Evolutionary conservation across 1,140 invertebrate genomes (phyloP).

Genomic region (Drosophila aff.): DNA sequence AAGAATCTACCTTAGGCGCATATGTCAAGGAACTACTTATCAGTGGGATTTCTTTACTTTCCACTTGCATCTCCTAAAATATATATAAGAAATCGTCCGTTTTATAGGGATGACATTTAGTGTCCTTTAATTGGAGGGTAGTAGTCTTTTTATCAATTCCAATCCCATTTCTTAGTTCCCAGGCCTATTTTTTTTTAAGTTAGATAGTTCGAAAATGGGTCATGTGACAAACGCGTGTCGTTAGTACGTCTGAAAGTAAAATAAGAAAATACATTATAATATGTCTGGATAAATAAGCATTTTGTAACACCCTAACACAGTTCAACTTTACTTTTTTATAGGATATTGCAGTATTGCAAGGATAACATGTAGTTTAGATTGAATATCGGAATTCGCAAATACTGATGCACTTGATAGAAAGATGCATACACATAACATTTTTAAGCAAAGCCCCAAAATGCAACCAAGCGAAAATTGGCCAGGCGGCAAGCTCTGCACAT

Average conservation of each 20-base stretch:
- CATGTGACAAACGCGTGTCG: neutral
- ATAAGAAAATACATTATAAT: neutral
- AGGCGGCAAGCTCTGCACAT: slow-evolving; percentile 26
- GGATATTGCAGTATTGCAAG: neutral
- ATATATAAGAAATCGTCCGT: slow-evolving; percentile 36
- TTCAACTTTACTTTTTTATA: no score
- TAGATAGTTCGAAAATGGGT: neutral
- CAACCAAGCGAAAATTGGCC: slow-evolving; percentile 52
- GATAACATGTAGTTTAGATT: neutral
- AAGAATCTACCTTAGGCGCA: slow-evolving; percentile 39
- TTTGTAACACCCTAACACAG: neutral
- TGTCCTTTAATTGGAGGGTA: neutral
- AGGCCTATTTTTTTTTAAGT: neutral
- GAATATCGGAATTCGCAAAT: neutral
- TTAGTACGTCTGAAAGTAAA: slow-evolving; percentile 2
- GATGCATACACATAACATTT: slow-evolving; percentile 60
- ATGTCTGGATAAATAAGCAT: no score
- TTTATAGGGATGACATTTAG: neutral
- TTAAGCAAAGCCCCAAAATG: slow-evolving; percentile 44
- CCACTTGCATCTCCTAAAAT: slow-evolving; percentile 65
- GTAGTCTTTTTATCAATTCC: neutral
- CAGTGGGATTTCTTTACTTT: slow-evolving; percentile 45
- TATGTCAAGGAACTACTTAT: slow-evolving; percentile 72
- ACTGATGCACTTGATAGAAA: slow-evolving; percentile 28
- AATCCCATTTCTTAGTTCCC: neutral